Evolutionary conservation across 2,888 invertebrate species (phyloP), one percentile per base, ranked within the genome.

Genomic region (Steinernema carpocapsae): DNA sequence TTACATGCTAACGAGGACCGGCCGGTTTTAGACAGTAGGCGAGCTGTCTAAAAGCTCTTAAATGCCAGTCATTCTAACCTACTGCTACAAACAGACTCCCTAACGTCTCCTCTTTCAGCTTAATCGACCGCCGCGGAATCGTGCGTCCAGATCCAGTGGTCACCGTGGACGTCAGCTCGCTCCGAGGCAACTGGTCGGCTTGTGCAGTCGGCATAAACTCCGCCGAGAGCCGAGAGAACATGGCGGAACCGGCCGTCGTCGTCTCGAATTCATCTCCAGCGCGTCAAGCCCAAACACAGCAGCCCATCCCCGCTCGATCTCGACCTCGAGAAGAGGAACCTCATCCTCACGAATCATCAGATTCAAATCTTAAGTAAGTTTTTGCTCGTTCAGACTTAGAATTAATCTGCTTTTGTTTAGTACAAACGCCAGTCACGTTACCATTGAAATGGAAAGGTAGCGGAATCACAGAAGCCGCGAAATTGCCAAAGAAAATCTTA

Each of bases 91-190:
- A n/a, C n/a, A n/a, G n/a, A n/a, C n/a, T n/a, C n/a, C n/a, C n/a
- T n/a, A n/a, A n/a, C n/a, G n/a, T n/a, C 24, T 26, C 26, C 10
- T 14, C 19, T 59, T 75, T 56, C 32, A 75, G 77, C 64, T 32
- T 77, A 19, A 51, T 77, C 22, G 73, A 77, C 46, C 46, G 75
- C 12, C 77, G 75, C n/a, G 77, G 77, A 22, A 51, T 75, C 19
- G 70, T 75, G 24, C 43, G 73, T 14, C 48, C 56, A 14, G 72
- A 75, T 56, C 56, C 45, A 12, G 70, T 75, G 29, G 73, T 77
- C 4, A 48, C 75, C 46, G 70, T 77, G 29, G 77, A 77, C 43
- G 72, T 72, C 12, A 64, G 59, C 71, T 42, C 45, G 22, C n/a
- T 70, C 4, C 17, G 37, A 37, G 43, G 42, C 22, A 45, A 26